Evolutionary conservation across 92 coral and sea anemone genomes (phyloP), one percentile per base, ranked within the genome.

Genomic region (Phenganax stokvisi): DNA sequence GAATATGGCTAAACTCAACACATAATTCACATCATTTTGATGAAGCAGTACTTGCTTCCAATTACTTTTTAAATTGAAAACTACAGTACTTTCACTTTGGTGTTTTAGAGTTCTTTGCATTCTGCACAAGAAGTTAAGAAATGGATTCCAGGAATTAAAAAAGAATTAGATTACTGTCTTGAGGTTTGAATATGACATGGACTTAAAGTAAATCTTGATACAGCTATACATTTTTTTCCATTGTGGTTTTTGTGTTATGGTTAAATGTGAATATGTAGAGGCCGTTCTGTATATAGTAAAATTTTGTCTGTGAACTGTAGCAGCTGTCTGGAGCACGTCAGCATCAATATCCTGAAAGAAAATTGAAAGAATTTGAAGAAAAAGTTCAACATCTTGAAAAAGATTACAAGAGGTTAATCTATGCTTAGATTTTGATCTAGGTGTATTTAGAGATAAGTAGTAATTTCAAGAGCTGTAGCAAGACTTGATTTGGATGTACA

Each of bases 251-350:
- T 37, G 5, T 37, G 47, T 37, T 5, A 37, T 37, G 5, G 3
- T 68, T 29, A 25, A 6, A 30, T 68, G 73, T 15, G 73, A 68
- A 12, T 6, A 12, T 69, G 25, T 30, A 0, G 12, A 69, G 5
- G 6, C 29, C 37, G 47, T 20, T 67, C 3, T 27, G 3, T 10
- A 10, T 15, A 15, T 67, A 11, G 51, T 67, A 30, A 20, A 30
- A 69, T 10, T 69, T 69, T 15, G 13, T n/a, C 54, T n/a, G 51
- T 52, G 37, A 53, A 28, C 57, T 72, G 31, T 65, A 92, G 97
- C 97, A 92, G 81, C 79, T 92, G 37, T 90, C 97, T 77, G 97
- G 97, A 64, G 97, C 97, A 44, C 85, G 97, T 53, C 89, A 90
- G 84, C 97, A 92, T 71, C 88, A 86, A 27, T 92, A 92, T 79